Conservation (phyloP, 2,797 vertebrate genomes). For the Neosalanx taihuensis region DNA sequence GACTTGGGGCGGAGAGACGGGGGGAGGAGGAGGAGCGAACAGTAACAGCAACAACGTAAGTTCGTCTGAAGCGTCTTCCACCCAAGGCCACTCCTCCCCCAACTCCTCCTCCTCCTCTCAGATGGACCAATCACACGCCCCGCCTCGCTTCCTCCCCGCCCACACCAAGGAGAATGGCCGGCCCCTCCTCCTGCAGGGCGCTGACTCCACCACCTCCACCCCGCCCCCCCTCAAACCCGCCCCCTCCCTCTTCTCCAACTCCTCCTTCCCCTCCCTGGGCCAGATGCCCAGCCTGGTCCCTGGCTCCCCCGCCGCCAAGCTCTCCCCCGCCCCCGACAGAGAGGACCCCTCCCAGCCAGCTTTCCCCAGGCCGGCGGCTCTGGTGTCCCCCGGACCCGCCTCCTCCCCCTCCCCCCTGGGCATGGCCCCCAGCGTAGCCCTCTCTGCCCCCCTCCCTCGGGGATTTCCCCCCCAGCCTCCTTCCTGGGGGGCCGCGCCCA, state of each 20-base stretch:
- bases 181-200: slow-evolving; percentile 80
- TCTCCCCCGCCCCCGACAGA: slow-evolving; percentile 70
- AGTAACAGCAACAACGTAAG: slow-evolving; percentile 68
- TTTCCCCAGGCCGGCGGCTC: slow-evolving; percentile 78
- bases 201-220: slow-evolving; percentile 73
- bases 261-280: slow-evolving; percentile 78
- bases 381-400: slow-evolving; percentile 77
- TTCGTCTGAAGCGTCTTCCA: slow-evolving; percentile 56
- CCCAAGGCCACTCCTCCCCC: slow-evolving; percentile 54
- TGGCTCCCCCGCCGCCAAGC: slow-evolving; percentile 69
- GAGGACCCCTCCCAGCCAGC: slow-evolving; percentile 69
- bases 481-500: slow-evolving; percentile 67
- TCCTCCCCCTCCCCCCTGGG: slow-evolving; percentile 80
- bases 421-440: slow-evolving; percentile 70
- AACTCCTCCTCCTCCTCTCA: slow-evolving; percentile 59
- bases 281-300: slow-evolving; percentile 79
- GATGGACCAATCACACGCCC: slow-evolving; percentile 80
- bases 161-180: slow-evolving; percentile 96
- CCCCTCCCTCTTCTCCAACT: slow-evolving; percentile 85
- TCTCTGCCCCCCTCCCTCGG: slow-evolving; percentile 71
- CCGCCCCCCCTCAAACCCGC: slow-evolving; percentile 78
- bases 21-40: slow-evolving; percentile 64
- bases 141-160: slow-evolving; percentile 58
- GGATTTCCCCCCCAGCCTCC: slow-evolving; percentile 78
- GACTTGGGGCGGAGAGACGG: slow-evolving; percentile 78